These are phyloP conservation scores for Anabacerthia variegaticeps DNA, from an alignment of 2,797 vertebrate genomes.

Conservation along the genomic window DNA sequence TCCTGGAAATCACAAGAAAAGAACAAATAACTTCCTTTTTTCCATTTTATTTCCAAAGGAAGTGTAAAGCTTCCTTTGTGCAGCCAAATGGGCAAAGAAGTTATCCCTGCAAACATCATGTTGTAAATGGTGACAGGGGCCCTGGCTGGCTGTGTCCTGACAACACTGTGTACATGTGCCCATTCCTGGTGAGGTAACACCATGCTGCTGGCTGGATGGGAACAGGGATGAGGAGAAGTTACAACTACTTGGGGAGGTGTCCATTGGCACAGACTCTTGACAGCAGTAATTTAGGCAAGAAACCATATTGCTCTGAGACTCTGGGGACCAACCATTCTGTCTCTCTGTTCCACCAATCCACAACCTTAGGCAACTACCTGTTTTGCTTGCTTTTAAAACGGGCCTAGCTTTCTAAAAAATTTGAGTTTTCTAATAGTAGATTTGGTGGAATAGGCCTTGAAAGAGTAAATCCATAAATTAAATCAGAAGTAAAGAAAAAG, in stretches of 20 bases:
- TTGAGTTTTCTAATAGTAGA: neutral
- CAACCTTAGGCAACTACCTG: neutral
- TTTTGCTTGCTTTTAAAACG: neutral
- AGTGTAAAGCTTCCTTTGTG: neutral
- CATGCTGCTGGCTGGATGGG: neutral
- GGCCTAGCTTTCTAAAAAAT: neutral
- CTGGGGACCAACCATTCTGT: neutral
- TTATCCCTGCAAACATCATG: neutral
- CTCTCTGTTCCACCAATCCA: neutral
- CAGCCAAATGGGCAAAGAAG: neutral
- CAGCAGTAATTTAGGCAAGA: neutral
- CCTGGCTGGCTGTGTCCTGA: neutral
- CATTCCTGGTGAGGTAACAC: rapidly evolving
- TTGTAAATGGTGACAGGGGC: neutral
- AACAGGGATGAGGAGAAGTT: neutral
- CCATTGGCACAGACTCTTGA: neutral
- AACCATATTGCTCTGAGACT: neutral
- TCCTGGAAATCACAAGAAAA: neutral
- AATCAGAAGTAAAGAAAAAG: neutral
- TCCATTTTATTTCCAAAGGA: neutral
- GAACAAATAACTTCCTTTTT: neutral
- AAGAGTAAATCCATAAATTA: neutral
- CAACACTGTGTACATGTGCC: rapidly evolving
- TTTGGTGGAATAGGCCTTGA: neutral
- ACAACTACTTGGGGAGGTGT: neutral